Evolutionary conservation across 2,113 vertebrate genomes (phyloP), one percentile per base, ranked within the genome.

Genomic region (Corythornis cristatus): DNA sequence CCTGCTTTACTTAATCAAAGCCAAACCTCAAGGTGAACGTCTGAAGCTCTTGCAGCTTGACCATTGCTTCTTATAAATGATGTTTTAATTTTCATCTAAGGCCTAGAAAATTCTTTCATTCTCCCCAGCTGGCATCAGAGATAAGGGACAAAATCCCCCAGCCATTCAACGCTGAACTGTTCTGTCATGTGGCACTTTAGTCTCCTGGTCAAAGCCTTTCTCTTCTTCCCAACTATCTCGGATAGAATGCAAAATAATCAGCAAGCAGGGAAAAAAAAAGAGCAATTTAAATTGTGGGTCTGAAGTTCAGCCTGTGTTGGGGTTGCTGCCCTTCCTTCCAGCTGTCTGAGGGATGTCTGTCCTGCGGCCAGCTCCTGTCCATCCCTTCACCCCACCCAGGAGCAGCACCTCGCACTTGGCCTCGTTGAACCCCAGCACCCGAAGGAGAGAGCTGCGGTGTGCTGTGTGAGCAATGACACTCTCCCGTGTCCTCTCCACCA

Each of bases 81-180:
- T 62, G 86, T 54, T 88, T 90, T 62, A 21, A 92, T 93, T 94
- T 93, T 62, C 20, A 33, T 78, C 45, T 65, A 76, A 61, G 81
- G 42, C 65, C 42, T 48, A 48, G 77, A 40, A 45, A 78, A 84
- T n/a, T 35, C 64, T 93, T 89, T 90, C 29, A 56, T 88, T 93
- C 83, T 81, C 15, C 70, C 60, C 66, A 87, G 83, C 92, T 96
- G 95, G 95, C 73, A 58, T 65, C 78, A 60, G 74, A 90, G 91
- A 87, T 83, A 91, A 90, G 80, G 71, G 42, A 66, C 58, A 84
- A 93, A 87, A 90, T 89, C 66, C 78, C 50, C 20, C 66, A 68
- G 40, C 68, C 75, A 70, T 64, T 21, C 75, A 70, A 31, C 31
- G 50, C 72, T 0, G 15, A 65, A 37, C 73, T 46, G 21, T 61